Evolutionary conservation across 2,113 vertebrate genomes (phyloP).

Genomic region (Myrmecophaga tridactyla): DNA sequence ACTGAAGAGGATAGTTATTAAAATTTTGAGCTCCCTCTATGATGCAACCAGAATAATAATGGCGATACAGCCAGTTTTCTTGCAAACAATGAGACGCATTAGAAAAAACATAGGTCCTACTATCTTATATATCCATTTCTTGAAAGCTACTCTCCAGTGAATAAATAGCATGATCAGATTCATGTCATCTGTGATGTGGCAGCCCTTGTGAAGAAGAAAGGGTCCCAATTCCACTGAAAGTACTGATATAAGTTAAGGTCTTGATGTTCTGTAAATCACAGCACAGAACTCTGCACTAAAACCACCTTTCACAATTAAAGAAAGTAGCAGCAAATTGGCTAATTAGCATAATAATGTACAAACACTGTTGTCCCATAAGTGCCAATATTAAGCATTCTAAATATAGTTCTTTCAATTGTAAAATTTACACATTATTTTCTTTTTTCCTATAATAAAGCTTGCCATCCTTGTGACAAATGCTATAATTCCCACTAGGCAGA

Average conservation of each 20-base stretch:
- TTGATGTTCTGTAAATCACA: conserved; percentile 62
- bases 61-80: conserved; percentile 33
- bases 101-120: not conserved
- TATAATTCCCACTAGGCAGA: conserved; percentile 72
- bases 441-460: conserved; percentile 76
- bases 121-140: not conserved
- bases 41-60: conserved; percentile 51
- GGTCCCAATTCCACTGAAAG: conserved; percentile 51
- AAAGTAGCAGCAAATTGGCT: conserved; percentile 73
- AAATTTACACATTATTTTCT: conserved; percentile 72
- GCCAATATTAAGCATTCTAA: conserved; percentile 70
- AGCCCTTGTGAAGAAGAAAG: conserved; percentile 34
- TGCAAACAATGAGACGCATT: conserved; percentile 32
- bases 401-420: conserved; percentile 70
- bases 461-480: conserved; percentile 64
- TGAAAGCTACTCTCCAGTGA: conserved; percentile 38
- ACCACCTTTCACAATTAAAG: conserved; percentile 72
- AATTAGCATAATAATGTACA: conserved; percentile 77
- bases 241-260: conserved; percentile 40
- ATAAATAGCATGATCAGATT: conserved; percentile 15
- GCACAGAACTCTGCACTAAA: conserved; percentile 59
- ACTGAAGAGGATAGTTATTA: conserved; percentile 63
- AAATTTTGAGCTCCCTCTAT: conserved; percentile 57
- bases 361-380: conserved; percentile 69
- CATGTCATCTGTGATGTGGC: not conserved